phyloP scores from a whole-genome alignment of 2,113 vertebrate species.

The Harpagus bidentatus region DNA sequence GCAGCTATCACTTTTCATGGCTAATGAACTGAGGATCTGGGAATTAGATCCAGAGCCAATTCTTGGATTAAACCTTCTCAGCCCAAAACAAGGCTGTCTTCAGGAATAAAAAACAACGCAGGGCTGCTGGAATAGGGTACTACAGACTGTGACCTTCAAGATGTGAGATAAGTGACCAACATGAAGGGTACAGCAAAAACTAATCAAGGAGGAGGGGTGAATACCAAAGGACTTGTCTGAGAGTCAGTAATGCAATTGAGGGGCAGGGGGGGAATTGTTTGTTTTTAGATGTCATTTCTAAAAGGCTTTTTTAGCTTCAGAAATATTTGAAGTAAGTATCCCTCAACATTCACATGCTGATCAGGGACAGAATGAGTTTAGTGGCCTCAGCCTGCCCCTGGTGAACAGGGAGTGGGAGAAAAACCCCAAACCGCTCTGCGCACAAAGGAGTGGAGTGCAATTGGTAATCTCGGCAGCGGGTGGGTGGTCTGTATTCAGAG shows the following conservation, averaged over 20 bases:
- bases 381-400: conserved; percentile 25
- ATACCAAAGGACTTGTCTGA: conserved; percentile 27
- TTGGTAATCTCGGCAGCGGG: not conserved
- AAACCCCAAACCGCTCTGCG: not conserved
- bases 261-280: conserved; percentile 10
- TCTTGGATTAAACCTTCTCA: conserved; percentile 62
- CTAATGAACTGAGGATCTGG: conserved; percentile 69
- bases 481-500: conserved; percentile 59
- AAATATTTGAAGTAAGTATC: conserved; percentile 48
- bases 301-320: conserved; percentile 54
- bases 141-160: conserved; percentile 33
- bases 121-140: not conserved
- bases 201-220: not conserved
- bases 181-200: conserved; percentile 13
- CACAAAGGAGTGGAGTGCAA: conserved; percentile 11
- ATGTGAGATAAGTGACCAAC: conserved; percentile 36
- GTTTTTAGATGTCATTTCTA: conserved; percentile 56
- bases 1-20: conserved; percentile 68
- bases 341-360: conserved; percentile 41
- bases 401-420: not conserved
- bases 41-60: conserved; percentile 66
- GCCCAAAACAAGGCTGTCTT: conserved; percentile 49
- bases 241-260: not conserved
- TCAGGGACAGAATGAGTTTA: conserved; percentile 16
- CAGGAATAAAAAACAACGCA: conserved; percentile 22